phyloP scores from a whole-genome alignment of 2,113 vertebrate species.

The Lasiurus borealis region DNA sequence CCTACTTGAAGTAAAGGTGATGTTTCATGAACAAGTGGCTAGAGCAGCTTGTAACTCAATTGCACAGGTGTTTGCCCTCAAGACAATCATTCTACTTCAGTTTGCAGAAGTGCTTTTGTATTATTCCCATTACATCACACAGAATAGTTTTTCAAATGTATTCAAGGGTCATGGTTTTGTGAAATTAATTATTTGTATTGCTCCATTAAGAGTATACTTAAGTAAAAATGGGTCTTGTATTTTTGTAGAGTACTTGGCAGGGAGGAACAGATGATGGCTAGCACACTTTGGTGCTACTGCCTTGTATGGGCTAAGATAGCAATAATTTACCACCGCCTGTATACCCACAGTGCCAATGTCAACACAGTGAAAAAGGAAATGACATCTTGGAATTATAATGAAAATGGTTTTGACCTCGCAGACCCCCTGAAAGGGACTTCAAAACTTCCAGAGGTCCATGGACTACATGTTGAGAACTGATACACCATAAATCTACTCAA shows the following conservation, averaged over 20 bases:
- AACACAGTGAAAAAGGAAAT: neutral
- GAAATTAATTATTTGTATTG: neutral
- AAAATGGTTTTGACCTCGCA: neutral
- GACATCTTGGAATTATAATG: neutral
- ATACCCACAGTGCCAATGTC: neutral
- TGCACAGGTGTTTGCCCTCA: neutral
- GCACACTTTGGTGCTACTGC: neutral
- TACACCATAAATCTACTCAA: neutral
- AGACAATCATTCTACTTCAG: neutral
- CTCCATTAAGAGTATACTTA: neutral
- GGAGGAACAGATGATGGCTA: neutral
- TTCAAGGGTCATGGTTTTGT: neutral
- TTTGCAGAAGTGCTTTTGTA: neutral
- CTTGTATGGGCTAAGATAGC: neutral
- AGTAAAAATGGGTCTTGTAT: neutral
- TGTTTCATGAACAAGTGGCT: neutral
- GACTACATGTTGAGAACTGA: neutral
- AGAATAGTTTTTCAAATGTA: neutral
- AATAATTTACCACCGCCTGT: neutral
- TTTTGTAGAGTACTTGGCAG: neutral
- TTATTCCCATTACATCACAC: neutral
- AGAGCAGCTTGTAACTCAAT: neutral
- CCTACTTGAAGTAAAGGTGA: neutral
- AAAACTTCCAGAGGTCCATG: neutral
- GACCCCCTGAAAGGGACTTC: neutral